Conservation (phyloP, 35 echinoderm and acorn worm species). For the Patiria miniata region DNA sequence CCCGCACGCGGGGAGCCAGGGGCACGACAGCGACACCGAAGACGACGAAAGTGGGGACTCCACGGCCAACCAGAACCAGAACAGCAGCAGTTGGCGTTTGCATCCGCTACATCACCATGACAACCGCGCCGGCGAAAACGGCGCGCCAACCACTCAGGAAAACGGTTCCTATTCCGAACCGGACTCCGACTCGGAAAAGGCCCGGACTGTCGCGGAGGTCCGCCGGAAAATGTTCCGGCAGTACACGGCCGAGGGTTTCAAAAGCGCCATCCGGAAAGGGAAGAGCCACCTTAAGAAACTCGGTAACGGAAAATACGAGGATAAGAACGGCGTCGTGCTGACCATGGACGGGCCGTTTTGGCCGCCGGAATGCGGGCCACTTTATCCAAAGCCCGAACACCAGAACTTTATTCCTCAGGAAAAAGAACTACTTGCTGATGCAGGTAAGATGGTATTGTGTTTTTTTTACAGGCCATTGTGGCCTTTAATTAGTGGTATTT, state of each 20-base stretch:
- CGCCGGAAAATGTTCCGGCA: conserved; percentile 71
- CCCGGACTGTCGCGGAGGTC: conserved; percentile 50
- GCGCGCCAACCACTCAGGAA: neutral
- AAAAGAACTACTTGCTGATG: conserved; percentile 67
- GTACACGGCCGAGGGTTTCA: conserved; percentile 82
- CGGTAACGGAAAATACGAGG: conserved; percentile 72
- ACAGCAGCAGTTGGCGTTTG: neutral
- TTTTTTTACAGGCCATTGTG: neutral
- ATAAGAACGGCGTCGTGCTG: conserved; percentile 89
- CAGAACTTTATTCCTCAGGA: conserved; percentile 41
- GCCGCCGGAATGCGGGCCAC: conserved; percentile 91
- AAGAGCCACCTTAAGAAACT: conserved; percentile 86
- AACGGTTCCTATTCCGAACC: neutral
- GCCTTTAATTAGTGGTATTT: neutral
- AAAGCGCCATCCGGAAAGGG: conserved; percentile 62
- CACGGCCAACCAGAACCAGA: neutral
- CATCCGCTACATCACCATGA: neutral
- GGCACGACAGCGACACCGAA: neutral
- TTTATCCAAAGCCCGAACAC: conserved; percentile 92
- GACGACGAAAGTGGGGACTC: neutral
- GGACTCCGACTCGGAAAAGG: conserved; percentile 21
- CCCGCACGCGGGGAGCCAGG: neutral
- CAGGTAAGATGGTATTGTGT: conserved; percentile 62
- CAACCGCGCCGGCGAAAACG: conserved; percentile 20
- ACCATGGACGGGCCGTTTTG: conserved; percentile 94